A percentile compares a stretch with the other conserved stretches of the same genome.
phyloP scores from a whole-genome alignment of 2,113 vertebrate genomes.

The Catharus fuscescens region DNA sequence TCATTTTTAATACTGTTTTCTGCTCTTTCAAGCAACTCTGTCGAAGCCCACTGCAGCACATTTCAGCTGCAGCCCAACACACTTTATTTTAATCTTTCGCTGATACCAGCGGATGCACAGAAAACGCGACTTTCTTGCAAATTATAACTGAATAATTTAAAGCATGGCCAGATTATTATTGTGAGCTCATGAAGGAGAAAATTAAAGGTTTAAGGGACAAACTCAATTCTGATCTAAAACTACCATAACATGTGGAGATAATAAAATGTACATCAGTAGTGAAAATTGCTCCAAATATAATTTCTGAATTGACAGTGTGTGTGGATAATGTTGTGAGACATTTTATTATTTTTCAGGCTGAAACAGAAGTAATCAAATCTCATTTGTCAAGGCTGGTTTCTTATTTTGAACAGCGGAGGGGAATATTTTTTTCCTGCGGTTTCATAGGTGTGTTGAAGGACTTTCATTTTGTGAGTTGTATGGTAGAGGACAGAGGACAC shows the following conservation, averaged over 20 bases:
- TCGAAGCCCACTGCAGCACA: background rate
- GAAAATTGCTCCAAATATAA: background rate
- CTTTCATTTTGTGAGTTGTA: background rate
- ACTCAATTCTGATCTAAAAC: constrained; percentile 26
- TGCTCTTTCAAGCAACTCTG: constrained; percentile 3
- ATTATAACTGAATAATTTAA: constrained; percentile 48
- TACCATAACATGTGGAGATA: background rate
- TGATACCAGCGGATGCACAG: background rate
- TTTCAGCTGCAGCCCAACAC: background rate
- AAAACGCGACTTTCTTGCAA: background rate
- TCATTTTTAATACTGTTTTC: background rate
- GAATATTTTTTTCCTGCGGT: background rate
- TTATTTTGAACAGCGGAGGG: background rate
- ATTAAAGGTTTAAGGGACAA: constrained; percentile 51
- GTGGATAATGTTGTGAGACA: background rate
- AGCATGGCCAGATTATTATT: constrained; percentile 11
- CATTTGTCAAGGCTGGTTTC: constrained; percentile 2
- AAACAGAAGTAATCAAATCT: constrained; percentile 29
- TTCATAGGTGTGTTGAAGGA: background rate
- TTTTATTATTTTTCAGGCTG: background rate
- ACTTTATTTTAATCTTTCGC: constrained; percentile 20
- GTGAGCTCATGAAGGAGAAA: constrained; percentile 35
- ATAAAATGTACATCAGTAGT: background rate
- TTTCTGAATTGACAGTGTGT: background rate
- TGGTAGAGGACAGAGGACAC: background rate